Conservation (phyloP, 2,113 vertebrate species). For the Gallinago paraguaiae region DNA sequence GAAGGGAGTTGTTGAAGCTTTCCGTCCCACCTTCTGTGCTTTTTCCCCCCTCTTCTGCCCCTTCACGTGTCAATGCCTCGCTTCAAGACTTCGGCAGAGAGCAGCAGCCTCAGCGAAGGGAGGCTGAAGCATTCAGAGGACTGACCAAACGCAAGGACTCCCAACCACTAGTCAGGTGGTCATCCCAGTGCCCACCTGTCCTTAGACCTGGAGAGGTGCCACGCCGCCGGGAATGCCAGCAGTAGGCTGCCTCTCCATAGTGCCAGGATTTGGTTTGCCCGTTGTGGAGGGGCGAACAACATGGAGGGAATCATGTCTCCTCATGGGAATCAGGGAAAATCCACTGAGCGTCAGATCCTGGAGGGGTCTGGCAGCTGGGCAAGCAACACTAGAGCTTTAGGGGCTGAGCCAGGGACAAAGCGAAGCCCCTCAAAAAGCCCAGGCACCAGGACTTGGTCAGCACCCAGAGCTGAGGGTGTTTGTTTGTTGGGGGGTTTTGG, state of each 20-base stretch:
- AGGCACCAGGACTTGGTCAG: background rate
- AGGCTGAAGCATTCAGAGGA: background rate
- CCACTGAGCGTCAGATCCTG: background rate
- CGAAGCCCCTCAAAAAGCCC: background rate
- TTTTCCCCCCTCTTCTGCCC: background rate
- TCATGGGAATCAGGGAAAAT: background rate
- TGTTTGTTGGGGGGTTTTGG: background rate
- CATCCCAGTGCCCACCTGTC: background rate
- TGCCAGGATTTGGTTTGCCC: background rate
- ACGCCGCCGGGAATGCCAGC: background rate
- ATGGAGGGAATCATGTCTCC: background rate
- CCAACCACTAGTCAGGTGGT: background rate
- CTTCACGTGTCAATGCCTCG: background rate
- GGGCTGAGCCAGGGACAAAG: background rate
- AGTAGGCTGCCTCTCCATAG: background rate
- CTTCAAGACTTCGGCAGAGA: background rate
- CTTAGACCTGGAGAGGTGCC: background rate
- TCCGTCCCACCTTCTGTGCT: background rate
- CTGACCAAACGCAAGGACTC: background rate
- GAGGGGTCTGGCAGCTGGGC: background rate
- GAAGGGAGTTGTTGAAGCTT: background rate
- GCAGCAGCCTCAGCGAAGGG: background rate
- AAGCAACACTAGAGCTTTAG: background rate
- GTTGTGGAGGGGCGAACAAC: background rate
- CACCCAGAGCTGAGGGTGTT: background rate